These are phyloP conservation scores for Buceros bicornis DNA, from an alignment of 2,797 vertebrate genomes.

Conservation along the genomic window DNA sequence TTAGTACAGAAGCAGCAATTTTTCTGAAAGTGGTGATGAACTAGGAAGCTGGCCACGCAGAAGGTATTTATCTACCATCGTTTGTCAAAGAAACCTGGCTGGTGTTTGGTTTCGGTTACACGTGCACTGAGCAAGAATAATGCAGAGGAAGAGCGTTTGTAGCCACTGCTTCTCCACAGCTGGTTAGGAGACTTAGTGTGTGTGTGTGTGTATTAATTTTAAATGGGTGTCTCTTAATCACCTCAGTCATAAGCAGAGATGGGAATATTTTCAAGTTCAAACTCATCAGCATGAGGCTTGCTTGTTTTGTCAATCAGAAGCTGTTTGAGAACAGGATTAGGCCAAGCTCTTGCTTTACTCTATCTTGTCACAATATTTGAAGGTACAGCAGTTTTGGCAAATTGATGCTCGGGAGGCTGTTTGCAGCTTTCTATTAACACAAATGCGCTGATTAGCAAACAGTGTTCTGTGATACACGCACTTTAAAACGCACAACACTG, in stretches of 20 bases:
- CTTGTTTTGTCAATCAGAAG: constrained; percentile 74
- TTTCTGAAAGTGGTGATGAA: background rate
- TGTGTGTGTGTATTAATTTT: constrained; percentile 76
- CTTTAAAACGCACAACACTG: background rate
- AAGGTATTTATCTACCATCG: background rate
- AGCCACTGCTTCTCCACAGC: background rate
- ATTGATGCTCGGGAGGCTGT: constrained; percentile 61
- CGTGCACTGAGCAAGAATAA: constrained; percentile 39
- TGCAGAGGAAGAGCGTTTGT: constrained; percentile 14
- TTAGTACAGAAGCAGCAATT: background rate
- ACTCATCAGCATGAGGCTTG: constrained; percentile 53
- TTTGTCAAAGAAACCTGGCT: constrained; percentile 28
- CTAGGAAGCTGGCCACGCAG: background rate
- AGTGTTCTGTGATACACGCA: background rate
- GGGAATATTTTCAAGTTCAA: constrained; percentile 68
- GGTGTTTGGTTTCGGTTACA: constrained; percentile 42
- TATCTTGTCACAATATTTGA: constrained; percentile 74
- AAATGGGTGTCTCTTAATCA: constrained; percentile 71
- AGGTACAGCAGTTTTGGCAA: constrained; percentile 59
- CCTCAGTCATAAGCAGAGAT: constrained; percentile 52
- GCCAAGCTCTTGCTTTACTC: constrained; percentile 38
- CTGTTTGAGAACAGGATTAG: constrained; percentile 75
- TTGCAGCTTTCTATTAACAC: constrained; percentile 66
- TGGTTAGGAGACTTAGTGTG: constrained; percentile 4
- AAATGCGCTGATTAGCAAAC: constrained; percentile 69